Evolutionary conservation across 2,888 invertebrate genomes (phyloP).

Genomic region (Drosophila suboccidentalis): DNA sequence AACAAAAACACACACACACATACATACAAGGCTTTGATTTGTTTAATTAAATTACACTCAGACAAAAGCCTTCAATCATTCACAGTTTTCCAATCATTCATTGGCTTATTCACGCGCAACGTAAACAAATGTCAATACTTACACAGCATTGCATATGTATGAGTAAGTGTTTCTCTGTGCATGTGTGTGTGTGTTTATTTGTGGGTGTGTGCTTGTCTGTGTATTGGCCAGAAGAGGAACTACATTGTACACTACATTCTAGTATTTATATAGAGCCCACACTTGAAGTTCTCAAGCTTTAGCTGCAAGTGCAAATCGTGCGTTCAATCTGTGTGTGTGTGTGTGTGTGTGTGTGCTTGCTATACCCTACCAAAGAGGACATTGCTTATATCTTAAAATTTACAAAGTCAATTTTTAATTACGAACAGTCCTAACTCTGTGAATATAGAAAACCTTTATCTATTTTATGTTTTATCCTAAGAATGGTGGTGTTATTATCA

Average conservation of each 20-base stretch:
- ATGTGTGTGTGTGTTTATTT: constrained; percentile 25
- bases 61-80: constrained; percentile 76
- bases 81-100: constrained; percentile 76
- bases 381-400: too few relatives aligned
- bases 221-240: constrained; percentile 29
- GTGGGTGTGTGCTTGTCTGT: constrained; percentile 6
- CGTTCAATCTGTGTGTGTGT: constrained; percentile 38
- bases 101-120: constrained; percentile 73
- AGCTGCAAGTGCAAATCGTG: constrained; percentile 63
- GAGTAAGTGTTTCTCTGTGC: constrained; percentile 20
- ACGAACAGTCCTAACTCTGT: too few relatives aligned
- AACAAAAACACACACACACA: constrained; percentile 3
- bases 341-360: constrained; percentile 12
- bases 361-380: constrained; percentile 2
- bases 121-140: constrained; percentile 61
- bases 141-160: constrained; percentile 38
- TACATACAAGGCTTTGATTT: constrained; percentile 61
- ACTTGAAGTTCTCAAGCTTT: constrained; percentile 42
- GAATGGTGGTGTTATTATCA: not conserved
- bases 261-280: constrained; percentile 42
- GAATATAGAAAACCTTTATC: too few relatives aligned
- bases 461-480: too few relatives aligned
- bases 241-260: constrained; percentile 9
- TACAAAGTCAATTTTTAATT: not conserved
- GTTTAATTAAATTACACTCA: constrained; percentile 77